Conservation (phyloP, 2,113 vertebrate genomes). For the Neodontobutis hainanensis region DNA sequence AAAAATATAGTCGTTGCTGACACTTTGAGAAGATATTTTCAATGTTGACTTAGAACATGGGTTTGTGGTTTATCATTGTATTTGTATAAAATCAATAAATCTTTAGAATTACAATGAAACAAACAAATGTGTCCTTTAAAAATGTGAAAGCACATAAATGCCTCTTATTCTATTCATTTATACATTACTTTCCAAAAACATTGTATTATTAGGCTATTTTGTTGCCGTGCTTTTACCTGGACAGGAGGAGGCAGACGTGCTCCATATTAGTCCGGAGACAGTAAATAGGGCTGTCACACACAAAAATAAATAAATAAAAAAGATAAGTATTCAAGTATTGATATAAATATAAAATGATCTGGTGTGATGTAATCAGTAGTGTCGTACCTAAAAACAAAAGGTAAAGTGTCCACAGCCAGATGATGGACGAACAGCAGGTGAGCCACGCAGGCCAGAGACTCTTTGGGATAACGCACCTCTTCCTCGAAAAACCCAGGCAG, state of each 20-base stretch:
- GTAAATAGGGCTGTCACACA: slow-evolving; percentile 83
- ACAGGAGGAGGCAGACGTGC: slow-evolving; percentile 84
- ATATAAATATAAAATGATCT: background rate
- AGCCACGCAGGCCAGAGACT: slow-evolving; percentile 87
- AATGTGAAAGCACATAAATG: too few species aligned
- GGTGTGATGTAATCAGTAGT: background rate
- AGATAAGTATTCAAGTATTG: background rate
- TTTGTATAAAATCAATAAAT: too few species aligned
- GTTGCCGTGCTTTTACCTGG: slow-evolving; percentile 70
- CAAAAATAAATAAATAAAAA: background rate
- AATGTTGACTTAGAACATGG: too few species aligned
- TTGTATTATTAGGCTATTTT: background rate
- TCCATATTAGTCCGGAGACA: slow-evolving; percentile 89
- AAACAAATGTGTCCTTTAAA: too few species aligned
- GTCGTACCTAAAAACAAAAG: slow-evolving; percentile 88
- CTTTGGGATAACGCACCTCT: slow-evolving; percentile 82
- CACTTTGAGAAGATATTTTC: too few species aligned
- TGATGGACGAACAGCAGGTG: slow-evolving; percentile 92
- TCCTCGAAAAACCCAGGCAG: slow-evolving; percentile 83
- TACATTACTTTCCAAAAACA: too few species aligned
- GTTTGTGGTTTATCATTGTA: too few species aligned
- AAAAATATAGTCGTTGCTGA: too few species aligned
- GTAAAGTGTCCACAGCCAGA: slow-evolving; percentile 84
- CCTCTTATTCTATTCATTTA: too few species aligned
- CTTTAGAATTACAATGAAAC: too few species aligned